A percentile compares a stretch with the other conserved stretches of the same genome.
Conservation (phyloP, 2,888 invertebrate genomes). For the Aradus depressus region DNA sequence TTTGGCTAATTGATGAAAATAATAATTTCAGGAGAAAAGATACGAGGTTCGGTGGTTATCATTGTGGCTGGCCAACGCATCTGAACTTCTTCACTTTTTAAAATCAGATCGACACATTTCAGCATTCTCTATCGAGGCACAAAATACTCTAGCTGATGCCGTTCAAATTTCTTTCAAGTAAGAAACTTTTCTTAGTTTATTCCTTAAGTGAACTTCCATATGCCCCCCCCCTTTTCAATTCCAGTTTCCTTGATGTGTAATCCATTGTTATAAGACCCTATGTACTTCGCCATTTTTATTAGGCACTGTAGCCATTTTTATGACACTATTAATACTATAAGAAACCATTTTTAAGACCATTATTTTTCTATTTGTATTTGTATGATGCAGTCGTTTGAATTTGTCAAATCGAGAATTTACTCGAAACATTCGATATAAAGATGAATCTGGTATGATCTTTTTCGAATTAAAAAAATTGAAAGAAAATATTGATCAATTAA, state of each 20-base stretch:
- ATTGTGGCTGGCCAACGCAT: constrained; percentile 96
- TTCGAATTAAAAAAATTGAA: too few relatives aligned
- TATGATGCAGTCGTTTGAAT: background rate
- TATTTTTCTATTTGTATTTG: background rate
- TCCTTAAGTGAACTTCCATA: background rate
- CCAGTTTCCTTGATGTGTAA: too few relatives aligned
- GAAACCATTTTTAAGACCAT: too few relatives aligned
- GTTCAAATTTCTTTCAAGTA: constrained; percentile 84
- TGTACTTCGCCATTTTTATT: too few relatives aligned
- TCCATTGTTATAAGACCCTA: too few relatives aligned
- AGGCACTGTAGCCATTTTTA: background rate
- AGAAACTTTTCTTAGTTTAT: constrained; percentile 27
- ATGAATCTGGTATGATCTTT: too few relatives aligned
- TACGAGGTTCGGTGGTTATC: constrained; percentile 77
- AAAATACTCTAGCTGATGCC: constrained; percentile 84
- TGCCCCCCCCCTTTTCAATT: too few relatives aligned
- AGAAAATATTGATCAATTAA: too few relatives aligned
- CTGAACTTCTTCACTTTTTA: constrained; percentile 88
- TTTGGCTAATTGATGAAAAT: too few relatives aligned
- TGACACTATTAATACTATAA: constrained; percentile 9
- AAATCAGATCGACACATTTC: constrained; percentile 91
- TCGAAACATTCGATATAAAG: too few relatives aligned
- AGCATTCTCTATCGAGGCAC: constrained; percentile 82
- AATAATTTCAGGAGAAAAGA: constrained; percentile 62
- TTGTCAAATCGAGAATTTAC: too few relatives aligned